Base-by-base conservation (phyloP, 2,888 invertebrate species). In the Pandemis heparana region DNA sequence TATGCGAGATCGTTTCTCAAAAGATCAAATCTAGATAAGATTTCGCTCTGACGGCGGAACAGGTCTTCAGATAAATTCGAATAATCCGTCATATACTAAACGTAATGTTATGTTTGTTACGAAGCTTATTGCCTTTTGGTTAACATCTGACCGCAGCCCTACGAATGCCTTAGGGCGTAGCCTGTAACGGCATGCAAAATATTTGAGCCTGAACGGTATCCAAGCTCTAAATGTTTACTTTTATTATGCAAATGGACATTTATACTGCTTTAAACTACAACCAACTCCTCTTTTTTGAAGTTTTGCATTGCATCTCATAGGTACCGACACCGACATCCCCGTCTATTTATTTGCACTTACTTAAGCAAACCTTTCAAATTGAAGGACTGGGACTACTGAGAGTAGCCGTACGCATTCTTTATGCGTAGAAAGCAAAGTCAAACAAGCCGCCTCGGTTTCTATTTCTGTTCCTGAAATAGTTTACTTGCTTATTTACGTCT, bases 381-480 rank as follows among this genome's bases (percentile, higher is more conserved):
- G 18, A 65, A 71, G 38, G 59, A n/a, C 56, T 23, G 23, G 56
- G 56, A 56, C 18, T 18, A n/a, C 56, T 23, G 23, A 23, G 56
- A 56, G 53, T 18, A 39, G 65, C 39, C 14, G 59, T 43, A 56
- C 51, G 51, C 66, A n/a, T 43, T 38, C 43, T 32, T 53, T 43
- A 43, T 23, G 60, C 71, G 62, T 68, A 59, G 68, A 73, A 68
- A 73, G 56, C 68, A 59, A 62, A 56, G 59, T 38, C 68, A 68
- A 73, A 68, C 59, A 64, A 53, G n/a, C 60, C 48, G 46, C 59
- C 60, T 53, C 56, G 39, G 56, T 59, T 56, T 73, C 63, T 68
- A 68, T 73, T 73, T 73, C 63, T 68, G 39, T 51, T 68, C 56
- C 73, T 51, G 59, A 59, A 63, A 68, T 63, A 61, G 61, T 61